Evolutionary conservation across 2,113 vertebrate genomes (phyloP).

Genomic region (Ellobius talpinus): DNA sequence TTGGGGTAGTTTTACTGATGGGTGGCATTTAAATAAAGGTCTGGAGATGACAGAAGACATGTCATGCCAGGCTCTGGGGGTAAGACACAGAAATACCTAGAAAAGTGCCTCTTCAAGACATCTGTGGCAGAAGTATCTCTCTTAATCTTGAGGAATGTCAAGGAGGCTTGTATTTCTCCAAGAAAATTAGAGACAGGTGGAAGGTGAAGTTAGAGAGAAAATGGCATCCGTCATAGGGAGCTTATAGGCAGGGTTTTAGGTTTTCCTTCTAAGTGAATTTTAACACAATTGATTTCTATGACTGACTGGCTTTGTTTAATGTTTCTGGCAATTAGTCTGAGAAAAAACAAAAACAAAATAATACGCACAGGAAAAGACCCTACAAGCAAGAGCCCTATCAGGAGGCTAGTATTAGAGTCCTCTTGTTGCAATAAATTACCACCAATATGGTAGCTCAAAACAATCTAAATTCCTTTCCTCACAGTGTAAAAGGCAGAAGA

Average conservation of each 20-base stretch:
- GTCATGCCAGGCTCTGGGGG: background rate
- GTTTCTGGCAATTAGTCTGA: background rate
- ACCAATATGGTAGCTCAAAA: background rate
- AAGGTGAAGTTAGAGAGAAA: background rate
- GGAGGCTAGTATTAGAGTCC: background rate
- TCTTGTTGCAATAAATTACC: background rate
- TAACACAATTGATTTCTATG: background rate
- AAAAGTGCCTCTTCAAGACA: background rate
- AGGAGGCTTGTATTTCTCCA: background rate
- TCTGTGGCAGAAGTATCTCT: background rate
- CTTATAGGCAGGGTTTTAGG: background rate
- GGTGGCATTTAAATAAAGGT: conserved; percentile 32
- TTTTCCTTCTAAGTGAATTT: conserved; percentile 27
- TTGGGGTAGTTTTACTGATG: background rate
- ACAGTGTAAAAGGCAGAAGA: background rate
- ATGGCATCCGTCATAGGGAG: background rate
- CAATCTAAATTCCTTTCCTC: background rate
- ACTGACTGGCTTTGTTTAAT: background rate
- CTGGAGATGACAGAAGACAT: background rate
- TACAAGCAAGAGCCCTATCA: background rate
- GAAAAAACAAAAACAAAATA: background rate
- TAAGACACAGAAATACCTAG: background rate
- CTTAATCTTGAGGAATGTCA: background rate
- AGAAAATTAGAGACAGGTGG: conserved; percentile 10
- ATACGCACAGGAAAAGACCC: background rate